A percentile compares a stretch with the other conserved stretches of the same genome.
Conservation (phyloP, 1,140 invertebrate species). For the Drosophila orosa region DNA sequence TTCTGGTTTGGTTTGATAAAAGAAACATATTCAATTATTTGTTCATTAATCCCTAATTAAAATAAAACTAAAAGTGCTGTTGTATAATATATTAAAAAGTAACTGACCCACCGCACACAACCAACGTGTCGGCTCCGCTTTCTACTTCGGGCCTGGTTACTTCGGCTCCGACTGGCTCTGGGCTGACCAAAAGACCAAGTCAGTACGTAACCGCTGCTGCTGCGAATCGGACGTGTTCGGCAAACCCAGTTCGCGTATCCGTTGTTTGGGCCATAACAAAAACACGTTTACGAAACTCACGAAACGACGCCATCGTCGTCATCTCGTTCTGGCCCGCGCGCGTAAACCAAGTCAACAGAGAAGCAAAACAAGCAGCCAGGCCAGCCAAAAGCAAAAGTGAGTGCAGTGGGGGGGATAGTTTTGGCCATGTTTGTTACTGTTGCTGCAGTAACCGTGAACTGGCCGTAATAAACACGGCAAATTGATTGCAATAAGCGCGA, state of each 20-base stretch:
- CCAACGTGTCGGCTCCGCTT: conserved; percentile 24
- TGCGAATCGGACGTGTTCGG: conserved; percentile 50
- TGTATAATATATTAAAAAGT: background rate
- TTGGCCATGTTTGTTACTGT: conserved; percentile 10
- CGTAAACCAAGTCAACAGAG: conserved; percentile 47
- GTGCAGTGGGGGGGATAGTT: conserved; percentile 48
- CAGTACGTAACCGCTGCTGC: conserved; percentile 60
- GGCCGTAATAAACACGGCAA: conserved; percentile 61
- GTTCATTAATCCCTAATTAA: background rate
- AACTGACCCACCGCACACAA: conserved; percentile 10
- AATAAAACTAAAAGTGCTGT: background rate
- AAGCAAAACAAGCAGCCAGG: conserved; percentile 40
- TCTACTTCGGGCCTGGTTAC: conserved; percentile 24
- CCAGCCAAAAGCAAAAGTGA: conserved; percentile 60
- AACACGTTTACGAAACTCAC: conserved; percentile 66
- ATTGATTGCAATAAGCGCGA: conserved; percentile 64
- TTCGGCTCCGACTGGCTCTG: conserved; percentile 29
- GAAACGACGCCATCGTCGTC: conserved; percentile 46
- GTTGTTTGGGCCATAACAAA: conserved; percentile 34
- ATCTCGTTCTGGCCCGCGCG: conserved; percentile 56
- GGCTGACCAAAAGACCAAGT: conserved; percentile 56
- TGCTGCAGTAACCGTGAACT: conserved; percentile 50
- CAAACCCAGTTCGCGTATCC: background rate
- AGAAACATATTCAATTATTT: background rate
- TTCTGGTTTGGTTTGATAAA: background rate